phyloP scores from a whole-genome alignment of 1,140 invertebrate species.

The Antheraea mylitta region DNA sequence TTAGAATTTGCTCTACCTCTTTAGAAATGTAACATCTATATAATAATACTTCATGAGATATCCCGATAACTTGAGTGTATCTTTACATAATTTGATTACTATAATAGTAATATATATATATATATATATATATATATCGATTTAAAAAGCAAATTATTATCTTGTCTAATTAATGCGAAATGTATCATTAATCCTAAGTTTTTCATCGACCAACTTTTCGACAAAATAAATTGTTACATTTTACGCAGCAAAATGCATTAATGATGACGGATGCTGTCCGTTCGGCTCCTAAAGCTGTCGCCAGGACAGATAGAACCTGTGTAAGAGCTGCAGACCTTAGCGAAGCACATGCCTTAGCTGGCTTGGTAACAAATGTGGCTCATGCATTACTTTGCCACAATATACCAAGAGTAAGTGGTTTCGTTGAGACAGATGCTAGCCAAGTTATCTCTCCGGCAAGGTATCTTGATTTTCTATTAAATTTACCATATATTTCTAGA shows the following conservation, averaged over 20 bases:
- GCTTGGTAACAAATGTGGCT: slow-evolving; percentile 55
- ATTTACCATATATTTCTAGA: too few species aligned
- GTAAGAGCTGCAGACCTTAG: slow-evolving; percentile 49
- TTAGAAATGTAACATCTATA: too few species aligned
- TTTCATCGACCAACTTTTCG: background rate
- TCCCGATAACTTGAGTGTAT: too few species aligned
- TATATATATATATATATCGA: too few species aligned
- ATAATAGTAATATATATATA: too few species aligned
- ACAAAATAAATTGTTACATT: background rate
- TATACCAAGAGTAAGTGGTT: slow-evolving; percentile 56
- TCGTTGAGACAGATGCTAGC: slow-evolving; percentile 51
- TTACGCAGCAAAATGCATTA: slow-evolving; percentile 49
- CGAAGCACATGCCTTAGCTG: slow-evolving; percentile 62
- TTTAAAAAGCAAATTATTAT: too few species aligned
- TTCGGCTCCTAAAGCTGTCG: slow-evolving; percentile 30
- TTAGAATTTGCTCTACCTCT: too few species aligned
- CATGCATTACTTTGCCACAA: slow-evolving; percentile 58
- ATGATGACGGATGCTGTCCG: slow-evolving; percentile 61
- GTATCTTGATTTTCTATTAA: slow-evolving; percentile 24
- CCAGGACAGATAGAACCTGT: slow-evolving; percentile 38
- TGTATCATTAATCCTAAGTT: background rate
- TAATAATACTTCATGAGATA: too few species aligned
- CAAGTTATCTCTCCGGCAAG: slow-evolving; percentile 60
- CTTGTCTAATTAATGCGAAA: too few species aligned
- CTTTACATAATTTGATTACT: too few species aligned